Evolutionary conservation across 2,888 invertebrate genomes (phyloP).

Genomic region (Diaprepes abbreviatus): DNA sequence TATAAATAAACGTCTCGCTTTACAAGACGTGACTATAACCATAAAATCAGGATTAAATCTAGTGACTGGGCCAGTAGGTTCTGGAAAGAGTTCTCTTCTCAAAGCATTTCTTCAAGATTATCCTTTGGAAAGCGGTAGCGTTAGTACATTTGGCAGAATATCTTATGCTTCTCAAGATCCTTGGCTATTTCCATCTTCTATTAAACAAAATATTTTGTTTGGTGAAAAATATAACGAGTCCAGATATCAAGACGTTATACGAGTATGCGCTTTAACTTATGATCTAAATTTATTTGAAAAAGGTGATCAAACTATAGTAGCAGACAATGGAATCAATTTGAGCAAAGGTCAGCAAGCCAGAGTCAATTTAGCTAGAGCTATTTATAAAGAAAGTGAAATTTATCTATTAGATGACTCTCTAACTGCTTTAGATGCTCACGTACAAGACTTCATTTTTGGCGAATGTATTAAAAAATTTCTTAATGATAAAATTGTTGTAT

Average conservation of each 20-base stretch:
- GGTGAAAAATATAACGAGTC: slow-evolving; percentile 60
- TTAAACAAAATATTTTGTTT: slow-evolving; percentile 62
- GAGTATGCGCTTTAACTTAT: slow-evolving; percentile 67
- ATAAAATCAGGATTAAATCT: slow-evolving; percentile 65
- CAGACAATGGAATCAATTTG: slow-evolving; percentile 74
- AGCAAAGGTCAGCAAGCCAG: slow-evolving; percentile 72
- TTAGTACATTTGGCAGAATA: slow-evolving; percentile 68
- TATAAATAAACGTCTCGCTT: slow-evolving; percentile 52
- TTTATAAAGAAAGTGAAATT: slow-evolving; percentile 59
- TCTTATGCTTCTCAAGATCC: slow-evolving; percentile 61
- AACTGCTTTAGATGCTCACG: slow-evolving; percentile 68
- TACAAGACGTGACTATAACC: slow-evolving; percentile 9
- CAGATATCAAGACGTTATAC: slow-evolving; percentile 62
- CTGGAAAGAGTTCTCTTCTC: slow-evolving; percentile 73
- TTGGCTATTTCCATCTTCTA: slow-evolving; percentile 60
- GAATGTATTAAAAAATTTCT: slow-evolving; percentile 77
- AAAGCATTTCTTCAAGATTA: slow-evolving; percentile 67
- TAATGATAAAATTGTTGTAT: slow-evolving; percentile 75
- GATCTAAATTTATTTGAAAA: slow-evolving; percentile 68
- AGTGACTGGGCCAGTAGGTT: slow-evolving; percentile 76
- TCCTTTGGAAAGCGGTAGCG: slow-evolving; percentile 61
- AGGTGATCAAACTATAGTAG: slow-evolving; percentile 71
- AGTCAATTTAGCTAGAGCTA: slow-evolving; percentile 58
- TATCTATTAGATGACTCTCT: slow-evolving; percentile 60
- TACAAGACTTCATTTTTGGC: slow-evolving; percentile 87